Conservation (phyloP, 2,113 vertebrate species). For the Pycnonotus jocosus region DNA sequence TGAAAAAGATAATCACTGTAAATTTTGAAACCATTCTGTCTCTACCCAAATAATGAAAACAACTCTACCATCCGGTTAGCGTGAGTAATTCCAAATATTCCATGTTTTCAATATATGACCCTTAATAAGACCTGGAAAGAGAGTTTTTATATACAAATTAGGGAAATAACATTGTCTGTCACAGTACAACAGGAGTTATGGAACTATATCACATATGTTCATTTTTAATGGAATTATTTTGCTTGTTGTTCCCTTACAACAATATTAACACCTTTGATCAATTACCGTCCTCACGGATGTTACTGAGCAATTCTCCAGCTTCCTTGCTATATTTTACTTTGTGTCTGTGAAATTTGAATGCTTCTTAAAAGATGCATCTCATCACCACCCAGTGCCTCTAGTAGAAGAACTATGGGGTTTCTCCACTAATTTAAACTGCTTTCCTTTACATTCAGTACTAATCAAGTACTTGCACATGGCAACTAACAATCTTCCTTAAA, state of each 20-base stretch:
- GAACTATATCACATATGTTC: background rate
- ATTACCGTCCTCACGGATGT: background rate
- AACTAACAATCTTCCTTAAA: background rate
- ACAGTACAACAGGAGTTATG: background rate
- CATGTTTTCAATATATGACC: background rate
- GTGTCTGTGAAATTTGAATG: background rate
- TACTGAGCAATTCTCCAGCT: background rate
- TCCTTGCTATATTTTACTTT: background rate
- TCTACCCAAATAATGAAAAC: background rate
- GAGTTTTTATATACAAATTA: background rate
- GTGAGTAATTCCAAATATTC: background rate
- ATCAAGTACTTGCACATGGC: background rate
- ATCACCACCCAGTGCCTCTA: background rate
- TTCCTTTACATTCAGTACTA: background rate
- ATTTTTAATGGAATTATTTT: background rate
- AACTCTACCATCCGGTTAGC: background rate
- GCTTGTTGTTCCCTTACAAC: background rate
- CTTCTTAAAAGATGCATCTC: background rate
- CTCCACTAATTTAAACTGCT: background rate
- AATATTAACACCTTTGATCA: background rate
- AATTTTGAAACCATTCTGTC: background rate
- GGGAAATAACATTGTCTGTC: background rate
- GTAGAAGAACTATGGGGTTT: background rate
- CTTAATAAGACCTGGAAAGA: background rate
- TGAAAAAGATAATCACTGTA: background rate